Evolutionary conservation across 1,140 invertebrate species (phyloP), one percentile per base, ranked within the genome.

Genomic region (Fopius arisanus): DNA sequence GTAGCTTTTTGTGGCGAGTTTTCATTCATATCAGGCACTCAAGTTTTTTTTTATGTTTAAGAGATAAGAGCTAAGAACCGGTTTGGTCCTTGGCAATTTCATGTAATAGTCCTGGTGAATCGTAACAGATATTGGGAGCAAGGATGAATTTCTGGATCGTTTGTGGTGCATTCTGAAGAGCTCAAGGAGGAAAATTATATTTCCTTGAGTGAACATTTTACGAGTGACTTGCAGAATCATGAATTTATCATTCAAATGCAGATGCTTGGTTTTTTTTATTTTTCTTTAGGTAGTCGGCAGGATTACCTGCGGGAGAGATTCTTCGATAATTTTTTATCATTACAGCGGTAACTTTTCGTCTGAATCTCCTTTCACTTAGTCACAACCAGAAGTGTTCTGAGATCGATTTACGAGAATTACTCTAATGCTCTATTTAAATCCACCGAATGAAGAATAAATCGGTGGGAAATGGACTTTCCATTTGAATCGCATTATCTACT

Each of bases 101-200:
- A 62, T 16, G 51, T 59, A 62, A 71, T 71, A 63, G 37, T 71
- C 69, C 33, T 71, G 16, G 63, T 71, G 23, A 71, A 71, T 70
- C n/a, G 41, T 71, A 40, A 65, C 33, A 71, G 54, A 48, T 71
- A 71, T 71, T 54, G 19, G 62, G 29, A 70, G 6, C 7, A 6
- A 19, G 68, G 51, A 21, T 26, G 7, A 10, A 2, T 31, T 59
- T 5, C 6, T 10, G 33, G 48, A 62, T 14, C 23, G 54, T 59
- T 59, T 59, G 21, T 5, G 23, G 54, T 59, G 54, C 19, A 62
- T 70, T 40, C 37, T 62, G 40, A 21, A n/a, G 51, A 70, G 68
- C n/a, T 70, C 68, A 70, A 59, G 51, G 51, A 59, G 48, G 19
- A 33, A 19, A 23, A 19, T 31, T 28, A 29, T 28, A 63, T 31